Evolutionary conservation across 2,797 vertebrate species (phyloP), one percentile per base, ranked within the genome.

Genomic region (Prunella strophiata): DNA sequence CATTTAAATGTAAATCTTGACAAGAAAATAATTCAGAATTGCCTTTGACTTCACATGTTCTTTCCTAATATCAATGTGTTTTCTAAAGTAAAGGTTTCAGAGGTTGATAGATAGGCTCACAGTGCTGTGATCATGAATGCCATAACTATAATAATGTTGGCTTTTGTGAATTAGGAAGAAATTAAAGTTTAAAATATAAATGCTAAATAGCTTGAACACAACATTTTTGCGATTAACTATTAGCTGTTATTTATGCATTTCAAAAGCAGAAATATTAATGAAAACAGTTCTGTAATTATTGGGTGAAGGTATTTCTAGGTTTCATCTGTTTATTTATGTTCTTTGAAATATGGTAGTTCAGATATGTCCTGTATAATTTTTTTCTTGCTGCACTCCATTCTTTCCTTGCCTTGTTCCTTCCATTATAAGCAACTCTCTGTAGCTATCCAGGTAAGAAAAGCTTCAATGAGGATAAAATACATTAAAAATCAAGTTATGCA

Each of bases 291-390:
- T 45, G 5, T 70, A 58, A 62, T 68, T 65, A 52, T 68, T 82
- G 54, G 29, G 62, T 94, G 29, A 89, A 83, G 12, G 8, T 84
- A 34, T 84, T 94, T 81, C 50, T 84, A 84, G 76, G 14, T 4
- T 85, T 93, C 16, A 3, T 62, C 55, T 75, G 4, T 89, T 94
- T 93, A 61, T 85, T 95, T 92, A 94, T 78, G 22, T 77, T 84
- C 20, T 85, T 89, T 75, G 51, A 84, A 85, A 58, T 70, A 63
- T 15, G 27, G 9, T 85, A 42, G 14, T 51, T 13, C 48, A 74
- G 45, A 13, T 66, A 61, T 10, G 10, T 50, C 22, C 16, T n/a
- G 7, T 38, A 52, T 76, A 13, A 16, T 25, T 68, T 88, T 82
- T 79, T 85, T 20, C 14, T 91, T 87, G 16, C 30, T 25, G 1